Conservation (phyloP, 2,113 vertebrate genomes). For the Craseonycteris thonglongyai region DNA sequence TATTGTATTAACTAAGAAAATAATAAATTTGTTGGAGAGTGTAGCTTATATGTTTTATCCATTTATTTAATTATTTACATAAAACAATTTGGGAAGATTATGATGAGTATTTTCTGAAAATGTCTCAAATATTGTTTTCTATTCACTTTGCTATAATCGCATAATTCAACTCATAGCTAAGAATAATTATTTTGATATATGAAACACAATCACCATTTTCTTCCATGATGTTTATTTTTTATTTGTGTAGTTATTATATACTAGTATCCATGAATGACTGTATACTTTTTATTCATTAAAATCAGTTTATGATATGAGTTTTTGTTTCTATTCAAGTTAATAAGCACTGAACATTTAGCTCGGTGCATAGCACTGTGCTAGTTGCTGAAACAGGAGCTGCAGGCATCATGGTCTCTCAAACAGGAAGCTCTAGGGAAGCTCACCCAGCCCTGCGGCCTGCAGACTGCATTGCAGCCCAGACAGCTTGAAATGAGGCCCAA, state of each 20-base stretch:
- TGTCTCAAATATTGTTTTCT: conserved; percentile 49
- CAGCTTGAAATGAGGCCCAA: too few species aligned
- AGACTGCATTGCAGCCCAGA: too few species aligned
- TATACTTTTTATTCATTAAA: conserved; percentile 41
- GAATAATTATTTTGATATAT: conserved; percentile 60
- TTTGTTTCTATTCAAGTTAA: conserved; percentile 29
- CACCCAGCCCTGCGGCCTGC: too few species aligned
- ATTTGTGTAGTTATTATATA: conserved; percentile 23
- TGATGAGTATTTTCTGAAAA: conserved; percentile 47
- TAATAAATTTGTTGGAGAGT: conserved; percentile 37
- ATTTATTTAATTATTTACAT: conserved; percentile 55
- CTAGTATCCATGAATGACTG: not conserved
- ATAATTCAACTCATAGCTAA: conserved; percentile 46
- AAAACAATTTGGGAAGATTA: conserved; percentile 41
- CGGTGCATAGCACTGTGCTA: not conserved
- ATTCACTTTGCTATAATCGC: conserved; percentile 58
- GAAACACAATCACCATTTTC: conserved; percentile 56
- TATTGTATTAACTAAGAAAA: conserved; percentile 54
- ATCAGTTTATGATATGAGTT: not conserved
- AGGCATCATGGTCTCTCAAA: not conserved
- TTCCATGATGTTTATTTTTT: conserved; percentile 45
- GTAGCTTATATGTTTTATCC: conserved; percentile 12
- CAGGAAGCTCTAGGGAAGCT: not conserved
- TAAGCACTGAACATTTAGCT: not conserved
- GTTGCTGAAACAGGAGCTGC: not conserved